Percentiles rank a stretch among this genome's conserved stretches.
phyloP scores from a whole-genome alignment of 2,888 invertebrate species.

The Pyrochroa serraticornis region DNA sequence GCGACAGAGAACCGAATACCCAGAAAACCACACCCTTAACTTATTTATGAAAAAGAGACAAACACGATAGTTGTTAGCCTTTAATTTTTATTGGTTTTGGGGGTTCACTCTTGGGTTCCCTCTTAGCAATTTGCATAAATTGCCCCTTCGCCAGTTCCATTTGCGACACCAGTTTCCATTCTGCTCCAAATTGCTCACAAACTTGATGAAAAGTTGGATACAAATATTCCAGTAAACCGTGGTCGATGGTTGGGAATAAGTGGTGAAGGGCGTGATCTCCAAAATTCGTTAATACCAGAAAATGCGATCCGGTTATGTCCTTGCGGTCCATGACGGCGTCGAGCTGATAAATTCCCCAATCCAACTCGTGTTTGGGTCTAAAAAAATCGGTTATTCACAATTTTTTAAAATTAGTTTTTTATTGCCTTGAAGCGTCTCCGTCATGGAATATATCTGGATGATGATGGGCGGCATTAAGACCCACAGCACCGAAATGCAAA shows the following conservation, averaged over 20 bases:
- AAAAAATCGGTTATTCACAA: constrained; percentile 36
- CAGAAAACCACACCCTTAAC: no score
- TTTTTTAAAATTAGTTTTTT: no score
- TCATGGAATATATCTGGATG: constrained; percentile 81
- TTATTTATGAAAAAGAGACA: no score
- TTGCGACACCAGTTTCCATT: constrained; percentile 60
- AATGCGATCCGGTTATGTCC: constrained; percentile 70
- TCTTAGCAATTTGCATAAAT: constrained; percentile 66
- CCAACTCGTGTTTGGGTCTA: constrained; percentile 60
- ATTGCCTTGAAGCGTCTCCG: constrained; percentile 71
- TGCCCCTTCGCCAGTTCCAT: constrained; percentile 71
- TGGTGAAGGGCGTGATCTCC: constrained; percentile 84
- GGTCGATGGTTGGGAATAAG: constrained; percentile 82
- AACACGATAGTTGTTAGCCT: not conserved
- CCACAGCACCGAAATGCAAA: constrained; percentile 67
- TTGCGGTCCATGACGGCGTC: constrained; percentile 76
- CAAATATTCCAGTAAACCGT: constrained; percentile 71
- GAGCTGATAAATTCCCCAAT: constrained; percentile 82
- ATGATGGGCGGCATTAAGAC: constrained; percentile 78
- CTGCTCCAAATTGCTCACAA: constrained; percentile 67
- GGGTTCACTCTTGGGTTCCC: constrained; percentile 53
- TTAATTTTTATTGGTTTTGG: constrained; percentile 39
- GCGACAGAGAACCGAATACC: no score
- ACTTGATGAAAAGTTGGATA: constrained; percentile 69
- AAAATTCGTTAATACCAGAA: constrained; percentile 74